Percentiles rank a stretch among this genome's conserved stretches.
Conservation (phyloP, 1,140 invertebrate genomes). For the Plutomurus gul region DNA sequence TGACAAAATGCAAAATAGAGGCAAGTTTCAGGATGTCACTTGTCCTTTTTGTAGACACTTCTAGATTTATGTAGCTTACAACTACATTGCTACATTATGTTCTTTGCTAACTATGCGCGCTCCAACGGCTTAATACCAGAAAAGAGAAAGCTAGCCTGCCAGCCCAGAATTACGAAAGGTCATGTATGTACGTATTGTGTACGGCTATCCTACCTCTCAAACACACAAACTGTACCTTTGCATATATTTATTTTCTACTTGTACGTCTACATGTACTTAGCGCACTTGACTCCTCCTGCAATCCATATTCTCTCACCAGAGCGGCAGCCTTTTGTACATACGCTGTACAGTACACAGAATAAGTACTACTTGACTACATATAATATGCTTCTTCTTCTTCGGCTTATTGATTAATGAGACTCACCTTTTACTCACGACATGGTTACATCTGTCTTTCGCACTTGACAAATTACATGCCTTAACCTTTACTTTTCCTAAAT, state of each 20-base stretch:
- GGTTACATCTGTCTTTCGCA: constrained; percentile 20
- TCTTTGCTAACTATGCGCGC: not conserved
- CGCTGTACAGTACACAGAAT: no score
- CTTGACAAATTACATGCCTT: constrained; percentile 29
- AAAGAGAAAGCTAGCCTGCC: no score
- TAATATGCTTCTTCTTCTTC: constrained; percentile 3
- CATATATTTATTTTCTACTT: no score
- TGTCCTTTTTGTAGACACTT: constrained; percentile 18
- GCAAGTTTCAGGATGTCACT: constrained; percentile 28
- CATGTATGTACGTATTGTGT: no score
- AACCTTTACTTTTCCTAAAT: constrained; percentile 16
- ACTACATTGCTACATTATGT: constrained; percentile 23
- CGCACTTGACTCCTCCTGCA: no score
- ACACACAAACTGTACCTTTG: no score
- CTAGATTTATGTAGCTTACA: constrained; percentile 18
- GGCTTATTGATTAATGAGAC: constrained; percentile 27
- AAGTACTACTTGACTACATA: not conserved
- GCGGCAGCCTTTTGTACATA: no score
- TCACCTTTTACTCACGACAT: constrained; percentile 25
- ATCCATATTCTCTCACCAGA: no score
- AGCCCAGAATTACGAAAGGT: constrained; percentile 8
- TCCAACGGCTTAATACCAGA: not conserved
- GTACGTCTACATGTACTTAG: no score
- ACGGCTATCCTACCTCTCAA: not conserved
- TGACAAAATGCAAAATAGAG: constrained; percentile 27